Base-by-base conservation (phyloP, 1,140 invertebrate genomes). In the Cydia pomonella region DNA sequence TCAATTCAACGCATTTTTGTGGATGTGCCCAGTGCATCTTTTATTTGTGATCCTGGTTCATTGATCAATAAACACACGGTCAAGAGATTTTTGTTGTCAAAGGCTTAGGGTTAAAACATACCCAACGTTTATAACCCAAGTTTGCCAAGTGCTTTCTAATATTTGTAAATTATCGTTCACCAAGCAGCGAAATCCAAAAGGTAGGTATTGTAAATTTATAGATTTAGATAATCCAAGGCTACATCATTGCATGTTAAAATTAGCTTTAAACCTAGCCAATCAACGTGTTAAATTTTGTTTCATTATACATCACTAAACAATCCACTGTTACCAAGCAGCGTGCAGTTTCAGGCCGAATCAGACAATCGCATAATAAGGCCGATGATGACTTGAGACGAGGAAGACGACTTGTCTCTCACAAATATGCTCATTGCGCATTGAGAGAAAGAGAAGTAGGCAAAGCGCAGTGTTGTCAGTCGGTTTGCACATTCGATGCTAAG, bases 401-500 rank as follows among this genome's bases (percentile, higher is more conserved):
- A 38, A 66, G 47, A 71, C 66, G 82, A 62, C 77, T 77, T 82
- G 75, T 84, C 77, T 82, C 78, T 73, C 72, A 78, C 77, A 73
- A 77, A 66, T 75, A 79, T 78, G 76, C 72, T 82, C 80, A 81
- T 80, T 81, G 75, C 77, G 80, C 84, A 83, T 82, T 75, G 84
- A 82, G 84, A 86, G 86, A 91, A 88, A 89, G 88, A 91, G 88
- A 89, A 87, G 86, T 85, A 86, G 85, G 79, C 82, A 88, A 83
- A 84, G 80, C 82, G 84, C 83, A 83, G 80, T 82, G 82, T 87
- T 91, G 80, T 84, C 84, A 85, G 85, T 87, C 82, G 79, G 84
- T 91, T 90, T 91, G 87, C 87, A 92, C 91, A 92, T 89, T 90
- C 86, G 86, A 91, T 85, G 82, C 90, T 85, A 91, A 92, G 88